A percentile compares a stretch with the other conserved stretches of the same genome.
These are phyloP conservation scores for Mya arenaria DNA, from an alignment of 1,140 invertebrate genomes.

Conservation along the genomic window DNA sequence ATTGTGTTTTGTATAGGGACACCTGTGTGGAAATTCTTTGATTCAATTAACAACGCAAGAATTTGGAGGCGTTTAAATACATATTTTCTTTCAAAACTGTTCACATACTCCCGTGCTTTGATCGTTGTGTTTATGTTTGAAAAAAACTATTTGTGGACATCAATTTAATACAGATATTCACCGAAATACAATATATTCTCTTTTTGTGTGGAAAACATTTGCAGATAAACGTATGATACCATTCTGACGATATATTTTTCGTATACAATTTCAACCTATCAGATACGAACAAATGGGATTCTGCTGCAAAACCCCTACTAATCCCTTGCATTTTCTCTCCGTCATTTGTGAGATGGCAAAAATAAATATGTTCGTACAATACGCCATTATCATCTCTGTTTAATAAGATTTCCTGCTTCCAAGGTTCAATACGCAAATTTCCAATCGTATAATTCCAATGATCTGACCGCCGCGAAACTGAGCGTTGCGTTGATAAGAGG, in stretches of 20 bases:
- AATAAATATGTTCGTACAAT: slow-evolving; percentile 62
- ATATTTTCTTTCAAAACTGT: no score
- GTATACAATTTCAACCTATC: slow-evolving; percentile 31
- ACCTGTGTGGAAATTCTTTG: no score
- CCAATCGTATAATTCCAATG: slow-evolving; percentile 43
- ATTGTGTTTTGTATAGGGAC: neutral
- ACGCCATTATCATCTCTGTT: slow-evolving; percentile 55
- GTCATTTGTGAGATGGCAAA: slow-evolving; percentile 49
- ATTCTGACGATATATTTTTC: neutral
- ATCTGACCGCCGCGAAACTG: slow-evolving; percentile 44
- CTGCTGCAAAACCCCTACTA: slow-evolving; percentile 27
- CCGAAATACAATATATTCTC: no score
- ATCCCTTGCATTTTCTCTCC: slow-evolving; percentile 39
- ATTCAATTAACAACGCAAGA: no score
- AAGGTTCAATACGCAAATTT: slow-evolving; percentile 59
- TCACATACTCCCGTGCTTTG: no score
- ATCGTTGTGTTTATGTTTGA: no score
- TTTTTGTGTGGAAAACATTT: no score
- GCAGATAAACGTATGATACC: no score
- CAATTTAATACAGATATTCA: no score
- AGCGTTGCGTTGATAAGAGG: slow-evolving; percentile 32
- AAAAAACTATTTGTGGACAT: no score
- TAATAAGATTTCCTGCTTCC: slow-evolving; percentile 56
- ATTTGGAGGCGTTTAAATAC: no score
- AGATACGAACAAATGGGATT: slow-evolving; percentile 49